phyloP scores from a whole-genome alignment of 2,113 vertebrate genomes.

The Neotragus pygmaeus region DNA sequence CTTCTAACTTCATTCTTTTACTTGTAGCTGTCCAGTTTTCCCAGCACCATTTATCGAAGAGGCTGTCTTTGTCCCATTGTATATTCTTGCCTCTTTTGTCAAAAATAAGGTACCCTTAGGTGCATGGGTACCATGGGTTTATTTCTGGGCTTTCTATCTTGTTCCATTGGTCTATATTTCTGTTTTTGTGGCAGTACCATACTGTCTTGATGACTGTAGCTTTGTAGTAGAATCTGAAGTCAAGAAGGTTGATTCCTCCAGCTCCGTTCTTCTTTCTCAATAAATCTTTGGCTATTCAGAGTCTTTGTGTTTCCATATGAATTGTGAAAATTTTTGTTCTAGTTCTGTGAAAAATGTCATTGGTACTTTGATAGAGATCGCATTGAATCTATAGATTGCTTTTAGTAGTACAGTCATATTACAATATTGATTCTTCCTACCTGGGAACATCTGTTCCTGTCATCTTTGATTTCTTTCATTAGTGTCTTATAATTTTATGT shows the following conservation, averaged over 20 bases:
- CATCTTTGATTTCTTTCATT: not conserved
- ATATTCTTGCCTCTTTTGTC: too few relatives aligned
- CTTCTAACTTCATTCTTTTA: too few relatives aligned
- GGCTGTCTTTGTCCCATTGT: too few relatives aligned
- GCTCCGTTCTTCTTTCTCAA: not conserved
- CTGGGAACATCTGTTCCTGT: not conserved
- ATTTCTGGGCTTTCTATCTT: too few relatives aligned
- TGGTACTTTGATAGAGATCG: not conserved
- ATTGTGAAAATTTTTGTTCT: not conserved
- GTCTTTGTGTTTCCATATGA: not conserved
- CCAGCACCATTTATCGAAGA: too few relatives aligned
- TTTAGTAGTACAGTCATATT: not conserved
- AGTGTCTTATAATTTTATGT: not conserved
- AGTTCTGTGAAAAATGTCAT: not conserved
- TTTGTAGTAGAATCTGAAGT: too few relatives aligned
- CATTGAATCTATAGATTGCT: not conserved
- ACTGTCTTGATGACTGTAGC: too few relatives aligned
- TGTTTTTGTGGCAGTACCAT: too few relatives aligned
- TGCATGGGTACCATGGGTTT: too few relatives aligned
- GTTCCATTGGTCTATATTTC: too few relatives aligned
- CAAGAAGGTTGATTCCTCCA: not conserved
- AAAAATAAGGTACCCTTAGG: too few relatives aligned
- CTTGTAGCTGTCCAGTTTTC: too few relatives aligned
- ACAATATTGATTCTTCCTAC: not conserved
- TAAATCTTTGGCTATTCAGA: not conserved